Evolutionary conservation across 2,113 vertebrate species (phyloP), one percentile per base, ranked within the genome.

Genomic region (Dendrocopos noguchii): DNA sequence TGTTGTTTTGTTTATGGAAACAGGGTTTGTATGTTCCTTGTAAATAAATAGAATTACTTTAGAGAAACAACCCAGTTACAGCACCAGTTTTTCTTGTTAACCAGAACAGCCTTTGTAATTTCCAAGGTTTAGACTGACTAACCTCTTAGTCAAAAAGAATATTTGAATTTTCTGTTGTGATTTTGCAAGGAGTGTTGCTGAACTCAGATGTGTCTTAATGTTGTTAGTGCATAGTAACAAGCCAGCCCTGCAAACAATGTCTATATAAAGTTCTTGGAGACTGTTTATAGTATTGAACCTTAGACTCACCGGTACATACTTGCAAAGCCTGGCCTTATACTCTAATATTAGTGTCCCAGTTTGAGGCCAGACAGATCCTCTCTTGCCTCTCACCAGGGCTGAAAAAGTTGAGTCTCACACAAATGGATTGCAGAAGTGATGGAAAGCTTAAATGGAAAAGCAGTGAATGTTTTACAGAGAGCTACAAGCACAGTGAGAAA

Each of bases 31-130:
- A 55, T 80, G 59, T 88, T 88, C 77, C 17, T 79, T 92, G 44
- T 88, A 92, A 94, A 67, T 88, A 94, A 88, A 75, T 55, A 93
- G 86, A 66, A 73, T 88, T 90, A 94, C 59, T 87, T 64, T 68
- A 84, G 59, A 90, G 65, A 91, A 88, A 29, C 39, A 65, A 14
- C 33, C 25, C 4, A 44, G 31, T 90, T 93, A 34, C 57, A 80
- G 57, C 47, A 57, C 20, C 39, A 53, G 3, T 73, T 88, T 94
- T 91, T 75, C 76, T 86, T 91, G 80, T 53, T 64, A 74, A 90
- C 36, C 4, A 15, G 44, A 93, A 13, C 65, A 90, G 47, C 33
- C 17, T 85, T 82, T 91, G 15, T 67, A 0, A 0, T 85, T 87
- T 57, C 42, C 9, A 59, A 47, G 72, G 70, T 94, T 92, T 73